A percentile compares a stretch with the other conserved stretches of the same genome.
phyloP scores from a whole-genome alignment of 2,113 vertebrate genomes.

The Eptatretus burgeri region DNA sequence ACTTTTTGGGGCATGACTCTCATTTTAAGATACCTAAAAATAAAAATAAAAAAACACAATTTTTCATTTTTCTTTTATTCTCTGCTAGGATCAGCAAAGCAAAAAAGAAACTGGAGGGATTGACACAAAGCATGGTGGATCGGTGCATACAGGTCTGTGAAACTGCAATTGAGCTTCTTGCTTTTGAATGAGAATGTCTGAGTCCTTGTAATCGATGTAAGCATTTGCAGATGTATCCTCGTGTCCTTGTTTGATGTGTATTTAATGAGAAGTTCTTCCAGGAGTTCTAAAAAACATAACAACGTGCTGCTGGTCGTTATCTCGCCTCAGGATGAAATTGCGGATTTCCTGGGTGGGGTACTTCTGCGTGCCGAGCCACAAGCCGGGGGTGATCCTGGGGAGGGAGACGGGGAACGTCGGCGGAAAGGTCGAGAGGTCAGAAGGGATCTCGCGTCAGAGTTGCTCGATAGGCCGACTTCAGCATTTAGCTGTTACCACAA shows the following conservation, averaged over 20 bases:
- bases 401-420: slow-evolving; percentile 37
- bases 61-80: not conserved
- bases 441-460: no score
- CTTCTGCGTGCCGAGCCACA: slow-evolving; percentile 30
- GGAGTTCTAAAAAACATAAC: not conserved
- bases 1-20: no score
- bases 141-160: slow-evolving; percentile 63
- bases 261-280: not conserved
- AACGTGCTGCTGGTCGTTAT: not conserved
- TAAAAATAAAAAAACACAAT: no score
- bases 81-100: slow-evolving; percentile 47
- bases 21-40: no score
- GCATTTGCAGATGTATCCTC: not conserved
- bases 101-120: slow-evolving; percentile 65
- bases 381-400: slow-evolving; percentile 19
- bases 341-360: slow-evolving; percentile 63
- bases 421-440: no score
- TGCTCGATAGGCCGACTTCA: no score
- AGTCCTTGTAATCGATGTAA: not conserved
- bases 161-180: not conserved
- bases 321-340: slow-evolving; percentile 47
- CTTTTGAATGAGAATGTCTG: not conserved
- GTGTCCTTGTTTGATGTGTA: not conserved
- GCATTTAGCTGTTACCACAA: no score
- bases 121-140: slow-evolving; percentile 94